Percentiles rank a stretch among this genome's conserved stretches.
Conservation (phyloP, 1,140 invertebrate genomes). For the Hylaeus anthracinus region DNA sequence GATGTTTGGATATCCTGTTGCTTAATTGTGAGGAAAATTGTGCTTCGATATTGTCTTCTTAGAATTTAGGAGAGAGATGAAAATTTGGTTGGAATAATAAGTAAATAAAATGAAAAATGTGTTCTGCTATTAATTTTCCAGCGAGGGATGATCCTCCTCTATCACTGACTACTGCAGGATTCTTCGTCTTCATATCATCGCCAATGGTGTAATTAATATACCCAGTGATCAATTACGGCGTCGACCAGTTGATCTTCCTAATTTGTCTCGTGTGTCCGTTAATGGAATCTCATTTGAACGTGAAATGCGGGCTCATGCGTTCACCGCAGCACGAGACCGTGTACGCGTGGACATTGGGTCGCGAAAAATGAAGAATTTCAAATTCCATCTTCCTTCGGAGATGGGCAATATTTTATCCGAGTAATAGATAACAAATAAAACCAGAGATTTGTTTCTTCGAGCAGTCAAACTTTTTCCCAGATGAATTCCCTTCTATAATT, state of each 20-base stretch:
- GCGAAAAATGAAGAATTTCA: not conserved
- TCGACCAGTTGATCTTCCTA: constrained; percentile 15
- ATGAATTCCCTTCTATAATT: too few species aligned
- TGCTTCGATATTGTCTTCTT: not conserved
- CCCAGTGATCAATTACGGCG: constrained; percentile 7
- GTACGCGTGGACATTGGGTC: not conserved
- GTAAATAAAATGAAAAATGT: too few species aligned
- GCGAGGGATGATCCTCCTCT: not conserved
- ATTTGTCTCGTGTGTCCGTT: not conserved
- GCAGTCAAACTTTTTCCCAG: too few species aligned
- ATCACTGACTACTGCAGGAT: not conserved
- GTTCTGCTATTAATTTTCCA: not conserved
- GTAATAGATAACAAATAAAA: too few species aligned
- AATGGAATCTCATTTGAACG: constrained; percentile 5
- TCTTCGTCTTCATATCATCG: not conserved
- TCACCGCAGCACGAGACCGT: not conserved
- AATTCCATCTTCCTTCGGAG: not conserved
- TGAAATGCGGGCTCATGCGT: not conserved
- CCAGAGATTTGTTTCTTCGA: too few species aligned
- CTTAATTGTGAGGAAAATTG: not conserved
- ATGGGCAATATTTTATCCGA: too few species aligned
- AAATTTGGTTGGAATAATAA: too few species aligned
- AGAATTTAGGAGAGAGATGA: too few species aligned
- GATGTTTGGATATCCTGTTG: not conserved
- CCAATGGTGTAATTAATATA: not conserved